A percentile compares a stretch with the other conserved stretches of the same genome.
Evolutionary conservation across 2,888 invertebrate species (phyloP).

Genomic region (Megaustenia siamemsis): DNA sequence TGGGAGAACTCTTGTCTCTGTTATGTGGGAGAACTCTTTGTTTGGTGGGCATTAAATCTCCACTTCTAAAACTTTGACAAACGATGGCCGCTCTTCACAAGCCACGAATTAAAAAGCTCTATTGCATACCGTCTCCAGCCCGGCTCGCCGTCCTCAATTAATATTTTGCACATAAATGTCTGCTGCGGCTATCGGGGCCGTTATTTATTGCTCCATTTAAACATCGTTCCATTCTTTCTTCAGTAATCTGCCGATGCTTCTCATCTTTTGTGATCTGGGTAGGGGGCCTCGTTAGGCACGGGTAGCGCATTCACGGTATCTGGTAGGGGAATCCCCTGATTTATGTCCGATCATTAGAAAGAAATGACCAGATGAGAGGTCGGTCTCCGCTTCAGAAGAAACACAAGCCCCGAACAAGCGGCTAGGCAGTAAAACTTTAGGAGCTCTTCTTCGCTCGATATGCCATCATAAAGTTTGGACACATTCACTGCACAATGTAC

Average conservation of each 20-base stretch:
- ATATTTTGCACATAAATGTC: conserved; percentile 49
- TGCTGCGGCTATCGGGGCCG: not conserved
- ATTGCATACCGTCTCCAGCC: not conserved
- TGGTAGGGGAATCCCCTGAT: conserved; percentile 28
- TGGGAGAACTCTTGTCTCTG: too few relatives aligned
- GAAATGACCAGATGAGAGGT: conserved; percentile 25
- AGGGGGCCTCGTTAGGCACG: conserved; percentile 22
- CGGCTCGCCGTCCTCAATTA: not conserved
- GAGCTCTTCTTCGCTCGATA: too few relatives aligned
- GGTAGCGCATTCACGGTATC: conserved; percentile 24
- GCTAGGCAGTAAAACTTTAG: too few relatives aligned
- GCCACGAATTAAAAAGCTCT: not conserved
- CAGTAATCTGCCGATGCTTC: conserved; percentile 23
- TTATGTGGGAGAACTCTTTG: not conserved
- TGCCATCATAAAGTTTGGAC: too few relatives aligned
- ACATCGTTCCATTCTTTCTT: conserved; percentile 17
- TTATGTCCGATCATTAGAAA: conserved; percentile 47
- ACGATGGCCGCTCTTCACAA: not conserved
- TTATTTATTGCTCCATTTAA: conserved; percentile 44
- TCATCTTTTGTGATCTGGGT: conserved; percentile 28
- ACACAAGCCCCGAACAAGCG: too few relatives aligned
- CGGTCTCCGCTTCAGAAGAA: not conserved
- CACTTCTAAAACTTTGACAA: not conserved
- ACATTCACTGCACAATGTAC: too few relatives aligned
- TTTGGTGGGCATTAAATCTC: not conserved